Evolutionary conservation across 2,888 invertebrate genomes (phyloP), one percentile per base, ranked within the genome.

Genomic region (Drosophila quinaria): DNA sequence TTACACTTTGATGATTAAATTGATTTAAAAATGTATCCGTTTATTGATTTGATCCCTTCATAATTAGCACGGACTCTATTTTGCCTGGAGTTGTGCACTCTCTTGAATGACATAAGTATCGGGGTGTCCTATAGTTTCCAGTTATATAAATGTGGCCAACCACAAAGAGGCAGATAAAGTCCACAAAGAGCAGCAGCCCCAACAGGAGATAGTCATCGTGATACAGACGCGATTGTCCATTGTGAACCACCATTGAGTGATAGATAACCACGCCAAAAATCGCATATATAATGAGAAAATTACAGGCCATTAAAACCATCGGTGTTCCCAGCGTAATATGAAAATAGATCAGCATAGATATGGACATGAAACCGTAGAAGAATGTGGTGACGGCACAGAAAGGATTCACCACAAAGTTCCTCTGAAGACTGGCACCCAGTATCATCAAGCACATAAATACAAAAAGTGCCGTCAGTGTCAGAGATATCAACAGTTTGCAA

Each of bases 101-200:
- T 4, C 22, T 9, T 35, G 13, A 13, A 6, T 9, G 0, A 22
- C 51, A 51, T 1, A 15, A 1, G 13, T 42, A 13, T 3, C n/a
- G 5, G 0, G 19, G 5, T 3, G 15, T 25, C 22, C 17, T 56
- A 2, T 35, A 19, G 6, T 42, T 10, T 5, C 22, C 35, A 13
- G 19, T 51, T 3, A 37, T 13, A 3, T 39, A 51, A 13, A 59
- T 9, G 2, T 39, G 31, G 3, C 37, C 35, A 17, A 65, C 5
- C 2, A 19, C 41, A 52, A 54, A 66, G 10, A 66, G 13, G 41
- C 60, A 60, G 9, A 60, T 42, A 13, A 50, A 67, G 37, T 67
- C 66, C n/a, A 55, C 42, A 54, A 61, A 67, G 25, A 67, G 42
- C 19, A 67, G 19, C n/a, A 67, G 8, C 11, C 54, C 66, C 49